phyloP scores from a whole-genome alignment of 2,888 invertebrate genomes.

The Allygus modestus region DNA sequence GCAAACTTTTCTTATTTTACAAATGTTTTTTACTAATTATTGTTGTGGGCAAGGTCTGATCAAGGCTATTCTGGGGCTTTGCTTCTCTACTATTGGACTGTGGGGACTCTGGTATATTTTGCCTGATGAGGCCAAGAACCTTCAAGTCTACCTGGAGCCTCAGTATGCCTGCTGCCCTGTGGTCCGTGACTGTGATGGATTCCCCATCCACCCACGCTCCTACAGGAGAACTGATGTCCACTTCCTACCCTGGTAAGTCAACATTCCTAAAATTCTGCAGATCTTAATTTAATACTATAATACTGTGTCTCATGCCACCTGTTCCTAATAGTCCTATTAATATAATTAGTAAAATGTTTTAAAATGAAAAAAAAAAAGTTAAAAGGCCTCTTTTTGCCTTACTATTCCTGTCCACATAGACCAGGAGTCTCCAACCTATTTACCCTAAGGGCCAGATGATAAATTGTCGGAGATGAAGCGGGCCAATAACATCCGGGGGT shows the following conservation, averaged over 20 bases:
- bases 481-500: too few species aligned
- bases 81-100: slow-evolving; percentile 7
- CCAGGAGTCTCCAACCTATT: too few species aligned
- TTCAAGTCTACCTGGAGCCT: slow-evolving; percentile 34
- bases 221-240: slow-evolving; percentile 41
- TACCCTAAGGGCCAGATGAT: too few species aligned
- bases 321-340: too few species aligned
- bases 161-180: slow-evolving; percentile 15
- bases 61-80: slow-evolving; percentile 59
- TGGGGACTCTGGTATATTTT: slow-evolving; percentile 57
- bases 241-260: slow-evolving; percentile 56
- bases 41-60: slow-evolving; percentile 32
- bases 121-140: slow-evolving; percentile 31
- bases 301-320: too few species aligned
- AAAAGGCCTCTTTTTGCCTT: too few species aligned
- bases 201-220: slow-evolving; percentile 48
- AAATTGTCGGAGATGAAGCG: too few species aligned
- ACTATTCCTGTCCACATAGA: too few species aligned
- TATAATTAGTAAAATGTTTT: too few species aligned
- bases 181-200: slow-evolving; percentile 39
- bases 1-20: too few species aligned
- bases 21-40: too few species aligned
- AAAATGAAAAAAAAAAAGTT: too few species aligned
- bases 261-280: neutral
- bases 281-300: neutral